These are phyloP conservation scores for Epinephelus lanceolatus DNA, from an alignment of 2,113 vertebrate species.

Conservation along the genomic window DNA sequence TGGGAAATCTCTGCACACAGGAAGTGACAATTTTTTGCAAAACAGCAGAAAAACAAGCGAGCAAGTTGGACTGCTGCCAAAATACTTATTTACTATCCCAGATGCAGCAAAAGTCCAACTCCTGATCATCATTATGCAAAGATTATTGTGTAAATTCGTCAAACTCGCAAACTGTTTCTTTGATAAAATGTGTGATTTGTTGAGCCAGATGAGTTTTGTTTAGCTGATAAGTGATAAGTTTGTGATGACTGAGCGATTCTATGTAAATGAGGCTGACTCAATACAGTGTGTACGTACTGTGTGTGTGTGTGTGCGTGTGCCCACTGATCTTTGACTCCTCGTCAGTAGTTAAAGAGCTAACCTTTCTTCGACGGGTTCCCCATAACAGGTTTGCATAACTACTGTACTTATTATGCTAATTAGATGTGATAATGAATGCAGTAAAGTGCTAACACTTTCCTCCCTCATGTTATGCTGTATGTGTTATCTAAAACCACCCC, in stretches of 20 bases:
- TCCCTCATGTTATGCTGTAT: conserved; percentile 28
- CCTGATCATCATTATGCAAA: neutral
- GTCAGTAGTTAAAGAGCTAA: conserved; percentile 43
- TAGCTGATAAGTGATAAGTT: neutral
- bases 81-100: neutral
- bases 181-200: neutral
- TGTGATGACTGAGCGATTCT: neutral
- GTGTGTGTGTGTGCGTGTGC: neutral
- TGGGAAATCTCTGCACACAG: neutral
- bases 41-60: neutral
- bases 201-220: neutral
- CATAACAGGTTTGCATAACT: conserved; percentile 65
- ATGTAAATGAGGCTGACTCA: neutral
- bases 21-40: neutral
- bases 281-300: neutral
- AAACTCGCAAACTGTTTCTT: neutral
- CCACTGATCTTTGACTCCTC: conserved; percentile 21
- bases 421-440: conserved; percentile 53
- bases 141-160: neutral
- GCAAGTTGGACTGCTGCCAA: neutral
- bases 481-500: conserved; percentile 44
- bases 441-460: conserved; percentile 37
- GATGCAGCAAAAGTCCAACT: neutral
- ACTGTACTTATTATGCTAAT: conserved; percentile 67
- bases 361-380: conserved; percentile 36